phyloP scores from a whole-genome alignment of 2,113 vertebrate genomes.

The Embiotoca jacksoni region DNA sequence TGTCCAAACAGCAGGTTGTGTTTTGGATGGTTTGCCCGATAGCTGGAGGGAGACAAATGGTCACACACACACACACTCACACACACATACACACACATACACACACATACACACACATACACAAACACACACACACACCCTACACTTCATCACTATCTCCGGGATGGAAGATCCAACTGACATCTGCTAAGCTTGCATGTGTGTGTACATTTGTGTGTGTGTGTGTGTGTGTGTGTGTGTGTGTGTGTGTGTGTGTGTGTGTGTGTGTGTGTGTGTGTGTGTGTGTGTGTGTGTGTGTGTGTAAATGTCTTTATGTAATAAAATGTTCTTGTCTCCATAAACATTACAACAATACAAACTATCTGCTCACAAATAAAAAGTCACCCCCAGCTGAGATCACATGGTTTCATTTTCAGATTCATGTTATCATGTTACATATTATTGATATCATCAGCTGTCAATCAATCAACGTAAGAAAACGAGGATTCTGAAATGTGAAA shows the following conservation, averaged over 20 bases:
- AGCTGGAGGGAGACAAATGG: slow-evolving; percentile 60
- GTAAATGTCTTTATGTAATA: slow-evolving; percentile 45
- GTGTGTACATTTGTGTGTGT: slow-evolving; percentile 21
- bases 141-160: slow-evolving; percentile 39
- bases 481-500: too few species aligned
- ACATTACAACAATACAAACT: neutral
- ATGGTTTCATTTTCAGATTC: too few species aligned
- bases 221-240: slow-evolving; percentile 8
- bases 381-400: too few species aligned
- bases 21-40: slow-evolving; percentile 61
- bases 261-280: slow-evolving; percentile 27
- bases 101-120: slow-evolving; percentile 24
- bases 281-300: slow-evolving; percentile 31
- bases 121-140: slow-evolving; percentile 24
- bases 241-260: slow-evolving; percentile 20
- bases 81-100: slow-evolving; percentile 27
- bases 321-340: slow-evolving; percentile 55
- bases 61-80: slow-evolving; percentile 25
- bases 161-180: slow-evolving; percentile 39
- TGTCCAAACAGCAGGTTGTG: slow-evolving; percentile 70
- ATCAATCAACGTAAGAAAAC: too few species aligned
- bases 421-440: too few species aligned
- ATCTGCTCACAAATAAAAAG: too few species aligned
- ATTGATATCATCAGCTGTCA: too few species aligned
- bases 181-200: slow-evolving; percentile 50